phyloP scores from a whole-genome alignment of 2,888 invertebrate genomes.

The Amaurobius ferox region DNA sequence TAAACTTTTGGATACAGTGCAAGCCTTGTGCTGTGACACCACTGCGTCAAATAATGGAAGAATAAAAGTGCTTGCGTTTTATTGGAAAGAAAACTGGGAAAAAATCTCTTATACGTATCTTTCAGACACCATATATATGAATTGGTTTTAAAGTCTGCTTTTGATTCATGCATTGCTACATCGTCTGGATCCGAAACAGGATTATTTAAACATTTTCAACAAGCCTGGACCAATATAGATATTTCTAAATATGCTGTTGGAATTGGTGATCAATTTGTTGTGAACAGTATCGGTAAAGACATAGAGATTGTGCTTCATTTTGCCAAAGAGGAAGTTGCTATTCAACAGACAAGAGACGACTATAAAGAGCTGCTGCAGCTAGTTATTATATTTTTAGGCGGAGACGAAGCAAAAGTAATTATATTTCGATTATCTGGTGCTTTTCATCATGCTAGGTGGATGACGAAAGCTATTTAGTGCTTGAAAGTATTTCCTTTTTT shows the following conservation, averaged over 20 bases:
- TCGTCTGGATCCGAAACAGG: background rate
- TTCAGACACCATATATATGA: slow-evolving; percentile 3
- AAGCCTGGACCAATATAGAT: background rate
- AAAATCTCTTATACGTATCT: background rate
- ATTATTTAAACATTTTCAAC: background rate
- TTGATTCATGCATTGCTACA: background rate
- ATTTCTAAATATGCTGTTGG: background rate
- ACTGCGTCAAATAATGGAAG: background rate
- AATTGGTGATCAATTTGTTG: background rate
- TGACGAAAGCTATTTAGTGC: background rate
- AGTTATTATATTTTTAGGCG: no score
- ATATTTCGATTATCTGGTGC: background rate
- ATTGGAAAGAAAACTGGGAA: background rate
- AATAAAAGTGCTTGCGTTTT: slow-evolving; percentile 4
- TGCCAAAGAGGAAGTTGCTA: background rate
- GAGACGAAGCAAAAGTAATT: no score
- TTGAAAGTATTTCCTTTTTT: no score
- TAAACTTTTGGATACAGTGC: slow-evolving; percentile 10
- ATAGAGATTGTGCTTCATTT: background rate
- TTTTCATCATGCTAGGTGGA: background rate
- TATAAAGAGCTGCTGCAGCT: no score
- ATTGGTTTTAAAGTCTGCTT: background rate
- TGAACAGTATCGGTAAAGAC: background rate
- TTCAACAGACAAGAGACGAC: background rate
- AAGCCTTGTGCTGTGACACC: slow-evolving; percentile 10